Percentiles rank a stretch among this genome's conserved stretches.
Evolutionary conservation across 23 tunicate genomes (phyloP).

Genomic region (Oikopleura albicans): DNA sequence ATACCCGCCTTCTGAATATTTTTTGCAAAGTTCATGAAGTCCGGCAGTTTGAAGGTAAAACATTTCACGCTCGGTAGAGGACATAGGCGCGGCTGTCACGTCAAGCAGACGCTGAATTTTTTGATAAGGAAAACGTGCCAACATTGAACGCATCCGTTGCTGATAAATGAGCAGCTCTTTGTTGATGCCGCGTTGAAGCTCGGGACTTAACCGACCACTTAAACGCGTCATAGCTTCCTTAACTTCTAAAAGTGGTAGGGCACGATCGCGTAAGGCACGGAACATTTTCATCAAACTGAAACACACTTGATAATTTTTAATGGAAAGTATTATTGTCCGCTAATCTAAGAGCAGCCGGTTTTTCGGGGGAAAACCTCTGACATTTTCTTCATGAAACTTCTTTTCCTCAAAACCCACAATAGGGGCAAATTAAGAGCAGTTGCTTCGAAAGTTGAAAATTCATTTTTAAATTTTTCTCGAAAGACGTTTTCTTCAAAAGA

Average conservation of each 20-base stretch:
- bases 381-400: no score
- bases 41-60: not conserved
- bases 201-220: constrained; percentile 50
- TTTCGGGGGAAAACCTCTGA: no score
- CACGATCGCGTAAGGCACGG: constrained; percentile 44
- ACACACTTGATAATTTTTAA: not conserved
- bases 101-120: not conserved
- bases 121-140: constrained; percentile 4
- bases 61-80: not conserved
- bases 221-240: constrained; percentile 96
- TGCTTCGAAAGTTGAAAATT: no score
- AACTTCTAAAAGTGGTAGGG: constrained; percentile 63
- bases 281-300: constrained; percentile 34
- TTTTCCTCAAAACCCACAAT: no score
- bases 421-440: no score
- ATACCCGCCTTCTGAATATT: not conserved
- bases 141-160: not conserved
- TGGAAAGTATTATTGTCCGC: not conserved
- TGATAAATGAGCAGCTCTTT: constrained; percentile 29
- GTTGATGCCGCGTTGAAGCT: constrained; percentile 46
- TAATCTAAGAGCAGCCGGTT: no score
- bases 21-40: not conserved
- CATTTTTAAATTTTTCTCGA: no score
- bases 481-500: no score
- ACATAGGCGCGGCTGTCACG: not conserved